Evolutionary conservation across 2,113 vertebrate genomes (phyloP).

Genomic region (Mustelus asterias): DNA sequence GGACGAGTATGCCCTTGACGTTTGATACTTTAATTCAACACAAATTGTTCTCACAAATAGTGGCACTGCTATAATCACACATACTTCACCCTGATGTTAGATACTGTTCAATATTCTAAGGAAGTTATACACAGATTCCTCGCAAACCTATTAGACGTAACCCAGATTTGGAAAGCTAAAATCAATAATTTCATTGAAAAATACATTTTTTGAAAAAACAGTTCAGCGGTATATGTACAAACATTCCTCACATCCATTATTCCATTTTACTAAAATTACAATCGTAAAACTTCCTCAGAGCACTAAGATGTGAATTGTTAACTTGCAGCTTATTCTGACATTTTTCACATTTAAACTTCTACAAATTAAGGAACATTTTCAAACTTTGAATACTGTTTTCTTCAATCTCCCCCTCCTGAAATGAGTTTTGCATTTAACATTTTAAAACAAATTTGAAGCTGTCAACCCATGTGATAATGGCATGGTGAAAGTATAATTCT

Average conservation of each 20-base stretch:
- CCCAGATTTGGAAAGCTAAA: too few relatives aligned
- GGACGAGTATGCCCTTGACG: background rate
- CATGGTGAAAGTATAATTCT: background rate
- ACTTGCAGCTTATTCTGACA: constrained; percentile 24
- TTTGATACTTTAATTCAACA: background rate
- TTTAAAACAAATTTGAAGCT: background rate
- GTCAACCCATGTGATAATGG: background rate
- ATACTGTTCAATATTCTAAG: background rate
- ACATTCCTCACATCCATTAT: background rate
- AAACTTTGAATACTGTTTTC: background rate
- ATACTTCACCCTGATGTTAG: too few relatives aligned
- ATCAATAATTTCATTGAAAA: background rate
- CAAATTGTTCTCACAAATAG: background rate
- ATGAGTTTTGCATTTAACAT: background rate
- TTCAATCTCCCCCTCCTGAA: background rate
- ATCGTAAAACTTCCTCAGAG: background rate
- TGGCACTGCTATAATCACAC: background rate
- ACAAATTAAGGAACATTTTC: background rate
- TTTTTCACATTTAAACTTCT: background rate
- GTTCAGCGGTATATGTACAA: background rate
- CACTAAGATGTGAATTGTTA: background rate
- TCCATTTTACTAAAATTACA: background rate
- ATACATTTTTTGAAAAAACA: background rate
- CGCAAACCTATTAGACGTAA: too few relatives aligned
- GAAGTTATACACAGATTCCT: background rate